Percentiles rank a stretch among this genome's conserved stretches.
Conservation (phyloP, 2,888 invertebrate genomes). For the Drosophila multiciliata region DNA sequence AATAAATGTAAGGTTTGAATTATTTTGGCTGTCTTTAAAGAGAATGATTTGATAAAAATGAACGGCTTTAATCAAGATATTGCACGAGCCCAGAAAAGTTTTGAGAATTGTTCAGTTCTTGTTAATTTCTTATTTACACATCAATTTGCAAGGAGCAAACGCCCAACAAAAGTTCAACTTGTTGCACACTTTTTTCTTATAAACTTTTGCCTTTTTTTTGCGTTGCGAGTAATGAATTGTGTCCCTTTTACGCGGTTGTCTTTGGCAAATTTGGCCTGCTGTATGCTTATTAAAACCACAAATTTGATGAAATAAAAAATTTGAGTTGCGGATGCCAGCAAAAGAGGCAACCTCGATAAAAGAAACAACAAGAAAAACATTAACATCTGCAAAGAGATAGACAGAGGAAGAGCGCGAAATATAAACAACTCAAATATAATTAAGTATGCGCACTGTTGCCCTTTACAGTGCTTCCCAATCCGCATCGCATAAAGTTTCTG, state of each 20-base stretch:
- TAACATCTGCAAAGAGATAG: background rate
- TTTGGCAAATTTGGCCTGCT: slow-evolving; percentile 44
- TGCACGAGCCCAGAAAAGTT: slow-evolving; percentile 32
- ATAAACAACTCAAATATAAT: slow-evolving; percentile 74
- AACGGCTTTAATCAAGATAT: background rate
- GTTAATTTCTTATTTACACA: slow-evolving; percentile 54
- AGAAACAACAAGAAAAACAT: slow-evolving; percentile 15
- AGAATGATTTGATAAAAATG: background rate
- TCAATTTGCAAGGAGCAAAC: slow-evolving; percentile 52
- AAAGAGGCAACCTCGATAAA: slow-evolving; percentile 26
- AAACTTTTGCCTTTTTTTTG: slow-evolving; percentile 7
- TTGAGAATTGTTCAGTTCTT: slow-evolving; percentile 8
- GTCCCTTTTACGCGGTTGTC: slow-evolving; percentile 60
- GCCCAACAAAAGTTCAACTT: slow-evolving; percentile 62
- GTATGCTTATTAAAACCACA: slow-evolving; percentile 67
- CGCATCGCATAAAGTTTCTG: slow-evolving; percentile 55
- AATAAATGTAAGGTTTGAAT: background rate
- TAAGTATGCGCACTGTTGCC: slow-evolving; percentile 78
- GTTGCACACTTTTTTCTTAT: slow-evolving; percentile 60
- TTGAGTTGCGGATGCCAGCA: slow-evolving; percentile 31
- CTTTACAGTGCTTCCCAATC: slow-evolving; percentile 42
- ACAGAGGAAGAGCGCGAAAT: slow-evolving; percentile 23
- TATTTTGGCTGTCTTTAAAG: background rate
- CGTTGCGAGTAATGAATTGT: slow-evolving; percentile 67
- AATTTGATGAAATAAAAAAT: slow-evolving; percentile 51